Evolutionary conservation across 2,888 invertebrate species (phyloP), one percentile per base, ranked within the genome.

Genomic region (Pasiphila rectangulata): DNA sequence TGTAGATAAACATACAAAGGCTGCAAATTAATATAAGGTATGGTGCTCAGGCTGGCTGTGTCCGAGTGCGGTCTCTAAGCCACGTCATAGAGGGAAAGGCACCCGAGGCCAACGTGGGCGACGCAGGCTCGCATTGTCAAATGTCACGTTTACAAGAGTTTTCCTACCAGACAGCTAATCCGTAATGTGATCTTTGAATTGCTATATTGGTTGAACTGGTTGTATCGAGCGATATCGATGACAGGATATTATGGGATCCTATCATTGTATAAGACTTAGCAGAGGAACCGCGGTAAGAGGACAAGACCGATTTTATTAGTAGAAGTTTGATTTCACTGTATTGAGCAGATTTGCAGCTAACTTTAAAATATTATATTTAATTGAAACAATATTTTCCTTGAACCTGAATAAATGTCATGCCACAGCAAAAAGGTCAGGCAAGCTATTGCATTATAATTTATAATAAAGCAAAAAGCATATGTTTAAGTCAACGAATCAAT

Each of bases 1-100:
- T n/a, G n/a, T n/a, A n/a, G n/a, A n/a, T n/a, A n/a, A n/a, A n/a
- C n/a, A n/a, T n/a, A n/a, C n/a, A n/a, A n/a, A n/a, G n/a, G n/a
- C n/a, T n/a, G n/a, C n/a, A n/a, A n/a, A 24, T 3, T 13, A 35
- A 12, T 17, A 17, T 29, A 30, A 15, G 19, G 36, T 24, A 19
- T 20, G 16, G 4, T 20, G n/a, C 16, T 23, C n/a, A 17, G 37
- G 19, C n/a, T 23, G 36, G 16, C 36, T 16, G 29, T 17, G 29
- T 37, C 37, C 24, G 45, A 25, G 10, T 9, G 43, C 15, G 36
- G 54, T 56, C 56, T 59, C 49, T 48, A 29, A 41, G 45, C 46
- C 48, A 47, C 63, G 71, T 69, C 67, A 65, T 46, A 40, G 57
- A 70, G 72, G 71, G 72, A 75, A 75, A 75, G 73, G 75, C 67